Base-by-base conservation (phyloP, 1,140 invertebrate genomes). In the Drosophila pandora region DNA sequence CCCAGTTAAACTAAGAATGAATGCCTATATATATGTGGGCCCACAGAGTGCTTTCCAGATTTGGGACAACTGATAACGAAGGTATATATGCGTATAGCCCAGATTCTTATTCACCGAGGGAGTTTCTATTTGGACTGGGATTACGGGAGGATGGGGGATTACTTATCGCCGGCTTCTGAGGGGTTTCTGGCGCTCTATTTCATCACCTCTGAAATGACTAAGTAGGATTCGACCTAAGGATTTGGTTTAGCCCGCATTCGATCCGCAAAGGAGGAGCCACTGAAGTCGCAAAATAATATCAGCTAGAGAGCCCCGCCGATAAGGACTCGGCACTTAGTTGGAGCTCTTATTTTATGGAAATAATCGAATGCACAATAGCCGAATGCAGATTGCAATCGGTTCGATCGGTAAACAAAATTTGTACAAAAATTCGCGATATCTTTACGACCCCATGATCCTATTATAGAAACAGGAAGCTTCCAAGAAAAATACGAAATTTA, bases 211-310 rank as follows among this genome's bases (percentile, higher is more conserved):
- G 7, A 21, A 47, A 12, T 22, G 28, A 34, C 17, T 34, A n/a
- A 52, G 49, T 21, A 32, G 47, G 67, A 69, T 69, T 52, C 64
- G 65, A 57, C 63, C 63, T 30, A 37, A 17, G 17, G 47, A 49
- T 50, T 17, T 1, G 17, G 1, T 17, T 17, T 17, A 17, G 17
- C 17, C 17, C 17, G 17, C 17, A 17, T 17, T 17, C 17, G 17
- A 17, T 17, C 17, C 17, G 17, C 17, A 28, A 48, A 13, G 8
- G 41, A 13, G 2, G 25, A 62, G 37, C 32, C 54, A 62, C 57
- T 21, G 32, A 57, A 69, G 67, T 69, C 67, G 34, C 57, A 69
- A 69, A 69, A 41, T 17, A 57, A 68, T 69, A 69, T 69, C 67
- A 69, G 52, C 63, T 30, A 68, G 32, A 65, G 65, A 63, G 65